phyloP scores from a whole-genome alignment of 2,888 invertebrate species.

The Zele albiditarsus region DNA sequence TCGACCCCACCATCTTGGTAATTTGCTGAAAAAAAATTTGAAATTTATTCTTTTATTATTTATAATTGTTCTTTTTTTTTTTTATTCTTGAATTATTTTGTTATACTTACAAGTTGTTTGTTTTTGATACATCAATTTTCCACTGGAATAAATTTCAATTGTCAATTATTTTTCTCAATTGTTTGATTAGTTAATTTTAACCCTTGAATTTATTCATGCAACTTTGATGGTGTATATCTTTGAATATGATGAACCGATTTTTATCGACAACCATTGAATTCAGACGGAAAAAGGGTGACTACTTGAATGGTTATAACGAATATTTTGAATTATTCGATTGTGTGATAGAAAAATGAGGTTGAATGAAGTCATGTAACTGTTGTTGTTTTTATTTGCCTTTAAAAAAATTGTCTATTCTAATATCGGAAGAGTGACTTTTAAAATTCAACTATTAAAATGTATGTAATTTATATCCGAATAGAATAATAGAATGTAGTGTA shows the following conservation, averaged over 20 bases:
- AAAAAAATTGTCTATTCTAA: too few relatives aligned
- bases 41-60: not conserved
- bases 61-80: conserved; percentile 4
- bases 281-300: not conserved
- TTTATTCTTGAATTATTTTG: not conserved
- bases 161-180: not conserved
- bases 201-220: conserved; percentile 66
- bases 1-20: conserved; percentile 82
- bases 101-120: conserved; percentile 54
- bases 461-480: too few relatives aligned
- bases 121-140: conserved; percentile 44
- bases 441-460: too few relatives aligned
- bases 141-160: conserved; percentile 48
- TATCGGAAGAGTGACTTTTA: too few relatives aligned
- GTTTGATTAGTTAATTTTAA: conserved; percentile 40
- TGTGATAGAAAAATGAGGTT: too few relatives aligned
- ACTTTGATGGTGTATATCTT: too few relatives aligned
- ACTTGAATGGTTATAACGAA: too few relatives aligned
- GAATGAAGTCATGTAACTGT: too few relatives aligned
- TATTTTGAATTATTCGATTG: too few relatives aligned
- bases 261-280: not conserved
- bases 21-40: conserved; percentile 71
- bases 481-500: conserved; percentile 18
- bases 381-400: too few relatives aligned
- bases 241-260: not conserved